Evolutionary conservation across 2,888 invertebrate species (phyloP), one percentile per base, ranked within the genome.

Genomic region (Temnothorax ravouxi): DNA sequence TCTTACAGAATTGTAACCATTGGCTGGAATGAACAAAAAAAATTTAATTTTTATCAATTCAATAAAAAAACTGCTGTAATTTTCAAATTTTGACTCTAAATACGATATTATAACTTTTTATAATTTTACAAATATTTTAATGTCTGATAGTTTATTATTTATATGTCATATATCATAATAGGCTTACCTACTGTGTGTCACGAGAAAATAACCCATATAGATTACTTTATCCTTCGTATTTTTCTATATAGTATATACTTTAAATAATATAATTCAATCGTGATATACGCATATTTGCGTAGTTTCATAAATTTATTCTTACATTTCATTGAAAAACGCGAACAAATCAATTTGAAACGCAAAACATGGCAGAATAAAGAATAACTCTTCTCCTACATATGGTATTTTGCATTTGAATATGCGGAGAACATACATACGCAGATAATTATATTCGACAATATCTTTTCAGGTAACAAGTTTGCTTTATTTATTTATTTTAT

Each of bases 341-440:
- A n/a, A 47, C 6, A 29, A n/a, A 2, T 59, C 8, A 72, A n/a
- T 62, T 75, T 15, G 11, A 2, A 61, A 61, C 3, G 25, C 44
- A 44, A 9, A 44, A 74, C 41, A 8, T 8, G 29, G 2, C 15
- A 9, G 21, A 75, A n/a, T n/a, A n/a, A 61, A 47, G 11, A 38
- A 15, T 56, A 54, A 72, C 13, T 56, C 25, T 25, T 38, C 21
- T 47, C 9, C 29, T 47, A 11, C 15, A 9, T 47, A 4, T 47
- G 34, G 1, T 62, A 62, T 75, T 75, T 75, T 74, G 13, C 2
- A 47, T 47, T 38, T n/a, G 15, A 74, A 47, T 74, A 21, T 61
- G 11, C 15, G n/a, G 3, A 59, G 41, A 34, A 69, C n/a, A 50
- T 41, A 54, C 34, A 50, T 29, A 50, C 13, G 44, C 25, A 13